Base-by-base conservation (phyloP, 2,113 vertebrate species). In the Toxotes chatareus region DNA sequence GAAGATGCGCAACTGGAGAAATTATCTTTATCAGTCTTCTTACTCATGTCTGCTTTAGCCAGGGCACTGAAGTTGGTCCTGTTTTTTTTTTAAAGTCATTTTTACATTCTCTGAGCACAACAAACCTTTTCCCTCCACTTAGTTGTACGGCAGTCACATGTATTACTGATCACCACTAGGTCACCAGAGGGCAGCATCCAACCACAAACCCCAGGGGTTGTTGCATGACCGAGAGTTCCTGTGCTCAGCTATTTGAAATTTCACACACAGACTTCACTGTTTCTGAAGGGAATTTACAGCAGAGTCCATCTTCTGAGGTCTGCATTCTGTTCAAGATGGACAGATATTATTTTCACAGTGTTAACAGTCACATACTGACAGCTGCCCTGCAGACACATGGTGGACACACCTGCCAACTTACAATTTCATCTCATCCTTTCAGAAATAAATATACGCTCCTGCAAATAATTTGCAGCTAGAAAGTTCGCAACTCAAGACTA, bases 151-250 rank as follows among this genome's bases (percentile, higher is more conserved):
- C 49, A n/a, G 46, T 14, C 31, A 11, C 13, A 49, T 23, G 2
- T 4, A 47, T 32, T 3, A 27, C 11, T 56, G n/a, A 23, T 34
- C 59, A 21, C 12, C 27, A 5, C 2, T 19, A 0, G 3, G 40
- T 7, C 93, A 90, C 65, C 53, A 91, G 92, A 38, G 89, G 86
- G 90, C 87, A 90, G 83, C 73, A 88, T 80, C 53, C n/a, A 16
- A 19, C 66, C 55, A 86, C 1, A 57, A 57, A 76, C 23, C 11
- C 49, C 21, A 49, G 23, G 23, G n/a, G 31, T 5, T 38, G 46
- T 21, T 9, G 56, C 64, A n/a, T 7, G 38, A 57, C 47, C 57
- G 7, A 23, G 32, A 27, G 2, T 13, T 31, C 16, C 14, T 23
- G 44, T 21, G 0, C 42, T 10, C 55, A 23, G 31, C 16, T 23